Base-by-base conservation (phyloP, 2,113 vertebrate species). In the Rhombomys opimus region DNA sequence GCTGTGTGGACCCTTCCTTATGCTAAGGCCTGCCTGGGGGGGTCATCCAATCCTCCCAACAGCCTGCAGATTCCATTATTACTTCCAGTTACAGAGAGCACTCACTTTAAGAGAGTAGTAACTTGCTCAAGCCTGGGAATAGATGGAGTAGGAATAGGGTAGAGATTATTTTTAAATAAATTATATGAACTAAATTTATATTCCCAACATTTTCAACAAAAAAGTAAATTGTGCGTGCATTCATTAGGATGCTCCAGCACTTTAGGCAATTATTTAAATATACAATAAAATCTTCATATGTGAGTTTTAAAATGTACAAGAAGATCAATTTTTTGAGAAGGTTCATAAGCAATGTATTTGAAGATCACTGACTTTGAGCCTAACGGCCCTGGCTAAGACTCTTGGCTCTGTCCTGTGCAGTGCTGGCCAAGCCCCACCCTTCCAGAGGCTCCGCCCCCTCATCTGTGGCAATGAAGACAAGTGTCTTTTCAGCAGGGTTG, bases 381-480 rank as follows among this genome's bases (percentile, higher is more conserved):
- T 65, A 73, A 89, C 2, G 59, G 5, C 52, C 15, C 23, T 89
- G 78, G 46, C 30, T 78, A 50, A 84, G 35, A 67, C 92, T 94
- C 57, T 59, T 91, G 89, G 70, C 86, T 90, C 7, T 15, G 46
- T 50, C 72, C 38, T 92, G 3, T n/a, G 54, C 0, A 1, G 5
- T 27, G 12, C 90, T 78, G 76, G 88, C 89, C 68, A 77, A 46
- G 46, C 72, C 93, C 91, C 14, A n/a, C 87, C 38, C 30, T 92
- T 52, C 68, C 54, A 88, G 61, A 95, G 72, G 14, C 85, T 95
- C 88, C 59, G 54, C 20, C 30, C 27, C 59, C 59, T 95, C 72
- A 1, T 97, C 38, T 93, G 68, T 92, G 85, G 89, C 95, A 91
- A 82, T 6, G 25, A 35, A 50, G 77, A 95, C 81, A 95, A 70